phyloP scores from a whole-genome alignment of 1,140 invertebrate species.

The Holotrichia oblita region DNA sequence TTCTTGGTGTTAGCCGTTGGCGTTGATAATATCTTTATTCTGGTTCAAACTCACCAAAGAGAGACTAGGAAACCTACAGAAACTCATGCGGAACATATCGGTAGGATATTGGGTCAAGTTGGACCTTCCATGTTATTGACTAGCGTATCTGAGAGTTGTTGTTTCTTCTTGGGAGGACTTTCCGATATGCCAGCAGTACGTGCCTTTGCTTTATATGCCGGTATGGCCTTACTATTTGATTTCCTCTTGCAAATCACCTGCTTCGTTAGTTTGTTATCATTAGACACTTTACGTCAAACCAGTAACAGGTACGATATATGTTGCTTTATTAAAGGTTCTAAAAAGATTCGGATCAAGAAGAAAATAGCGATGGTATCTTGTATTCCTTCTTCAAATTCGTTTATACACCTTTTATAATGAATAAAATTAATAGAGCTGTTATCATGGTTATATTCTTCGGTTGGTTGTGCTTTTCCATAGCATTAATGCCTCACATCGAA shows the following conservation, averaged over 20 bases:
- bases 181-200: conserved; percentile 98
- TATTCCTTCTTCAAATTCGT: conserved; percentile 87
- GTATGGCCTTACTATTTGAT: conserved; percentile 93
- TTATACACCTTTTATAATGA: conserved; percentile 90
- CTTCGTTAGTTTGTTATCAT: conserved; percentile 90
- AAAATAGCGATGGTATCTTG: conserved; percentile 75
- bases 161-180: conserved; percentile 95
- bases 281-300: conserved; percentile 87
- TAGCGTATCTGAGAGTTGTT: conserved; percentile 91
- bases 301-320: conserved; percentile 84
- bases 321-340: conserved; percentile 81
- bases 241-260: conserved; percentile 97
- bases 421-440: conserved; percentile 73
- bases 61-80: conserved; percentile 75
- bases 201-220: conserved; percentile 97
- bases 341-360: conserved; percentile 65
- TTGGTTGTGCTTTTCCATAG: conserved; percentile 89
- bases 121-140: conserved; percentile 96
- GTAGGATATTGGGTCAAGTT: conserved; percentile 87
- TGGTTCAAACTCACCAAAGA: conserved; percentile 90
- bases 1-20: conserved; percentile 98
- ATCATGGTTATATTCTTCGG: conserved; percentile 89
- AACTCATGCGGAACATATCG: conserved; percentile 86
- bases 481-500: conserved; percentile 87
- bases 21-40: conserved; percentile 99